These are phyloP conservation scores for Smutsia gigantea DNA, from an alignment of 2,797 vertebrate species.

Conservation along the genomic window DNA sequence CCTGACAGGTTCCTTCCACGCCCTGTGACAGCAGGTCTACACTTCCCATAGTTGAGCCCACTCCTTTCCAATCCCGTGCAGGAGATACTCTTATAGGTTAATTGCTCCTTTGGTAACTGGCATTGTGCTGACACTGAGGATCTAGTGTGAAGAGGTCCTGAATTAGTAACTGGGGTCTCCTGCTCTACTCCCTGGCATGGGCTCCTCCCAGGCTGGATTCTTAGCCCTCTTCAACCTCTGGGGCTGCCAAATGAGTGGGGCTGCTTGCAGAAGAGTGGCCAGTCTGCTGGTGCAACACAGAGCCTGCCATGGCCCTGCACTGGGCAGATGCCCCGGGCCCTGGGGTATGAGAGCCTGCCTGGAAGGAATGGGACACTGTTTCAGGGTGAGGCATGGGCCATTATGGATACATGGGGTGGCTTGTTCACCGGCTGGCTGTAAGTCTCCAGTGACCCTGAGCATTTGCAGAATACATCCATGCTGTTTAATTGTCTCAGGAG, in stretches of 20 bases:
- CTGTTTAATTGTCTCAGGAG: background rate
- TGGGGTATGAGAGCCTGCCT: background rate
- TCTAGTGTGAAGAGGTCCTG: background rate
- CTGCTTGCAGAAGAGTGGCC: background rate
- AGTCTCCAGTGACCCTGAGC: background rate
- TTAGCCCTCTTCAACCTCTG: background rate
- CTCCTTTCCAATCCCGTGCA: background rate
- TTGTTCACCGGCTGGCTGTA: background rate
- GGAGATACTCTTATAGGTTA: background rate
- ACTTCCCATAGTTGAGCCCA: fast-evolving
- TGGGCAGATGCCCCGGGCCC: background rate
- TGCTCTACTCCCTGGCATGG: background rate
- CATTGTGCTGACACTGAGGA: background rate
- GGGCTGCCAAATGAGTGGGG: background rate
- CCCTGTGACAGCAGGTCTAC: background rate
- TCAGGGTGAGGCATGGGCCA: background rate
- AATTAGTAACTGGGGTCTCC: background rate
- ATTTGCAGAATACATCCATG: background rate
- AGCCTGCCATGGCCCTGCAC: background rate
- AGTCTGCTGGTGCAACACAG: background rate
- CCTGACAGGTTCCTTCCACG: background rate
- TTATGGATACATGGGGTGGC: background rate
- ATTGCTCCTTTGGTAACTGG: background rate
- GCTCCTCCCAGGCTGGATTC: background rate
- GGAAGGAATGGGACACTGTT: background rate